Percentiles rank a stretch among this genome's conserved stretches.
phyloP scores from a whole-genome alignment of 2,888 invertebrate genomes.

The Embidobia sp. region DNA sequence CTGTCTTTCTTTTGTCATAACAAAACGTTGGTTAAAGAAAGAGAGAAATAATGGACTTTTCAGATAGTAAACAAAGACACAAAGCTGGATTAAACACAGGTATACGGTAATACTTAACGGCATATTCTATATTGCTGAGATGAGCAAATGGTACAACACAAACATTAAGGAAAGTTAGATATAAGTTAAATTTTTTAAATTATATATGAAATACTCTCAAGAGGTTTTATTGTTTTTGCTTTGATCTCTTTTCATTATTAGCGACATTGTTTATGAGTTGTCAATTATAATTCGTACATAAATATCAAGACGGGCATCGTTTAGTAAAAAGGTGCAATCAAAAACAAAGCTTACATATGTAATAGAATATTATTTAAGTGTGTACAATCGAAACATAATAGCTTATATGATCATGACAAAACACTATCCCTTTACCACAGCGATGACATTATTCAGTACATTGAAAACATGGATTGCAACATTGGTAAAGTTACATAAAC shows the following conservation, averaged over 20 bases:
- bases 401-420: slow-evolving; percentile 23
- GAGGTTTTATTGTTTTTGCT: slow-evolving; percentile 3
- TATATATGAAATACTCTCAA: too few relatives aligned
- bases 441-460: slow-evolving; percentile 25
- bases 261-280: slow-evolving; percentile 52
- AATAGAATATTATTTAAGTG: slow-evolving; percentile 27
- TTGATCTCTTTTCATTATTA: slow-evolving; percentile 1
- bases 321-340: too few relatives aligned
- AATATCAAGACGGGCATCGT: slow-evolving; percentile 9
- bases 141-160: too few relatives aligned
- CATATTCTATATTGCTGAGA: too few relatives aligned
- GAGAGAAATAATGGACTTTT: too few relatives aligned
- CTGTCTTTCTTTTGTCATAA: too few relatives aligned
- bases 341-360: slow-evolving; percentile 14
- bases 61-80: too few relatives aligned
- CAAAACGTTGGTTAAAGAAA: too few relatives aligned
- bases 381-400: slow-evolving; percentile 11
- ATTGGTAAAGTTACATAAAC: not conserved
- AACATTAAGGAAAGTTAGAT: too few relatives aligned
- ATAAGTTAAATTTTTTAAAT: too few relatives aligned
- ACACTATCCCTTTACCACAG: slow-evolving; percentile 25
- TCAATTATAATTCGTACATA: slow-evolving; percentile 50
- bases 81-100: too few relatives aligned
- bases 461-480: slow-evolving; percentile 12
- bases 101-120: too few relatives aligned